Percentiles rank a stretch among this genome's conserved stretches.
These are phyloP conservation scores for Hyalella azteca DNA, from an alignment of 2,888 invertebrate species.

Conservation along the genomic window DNA sequence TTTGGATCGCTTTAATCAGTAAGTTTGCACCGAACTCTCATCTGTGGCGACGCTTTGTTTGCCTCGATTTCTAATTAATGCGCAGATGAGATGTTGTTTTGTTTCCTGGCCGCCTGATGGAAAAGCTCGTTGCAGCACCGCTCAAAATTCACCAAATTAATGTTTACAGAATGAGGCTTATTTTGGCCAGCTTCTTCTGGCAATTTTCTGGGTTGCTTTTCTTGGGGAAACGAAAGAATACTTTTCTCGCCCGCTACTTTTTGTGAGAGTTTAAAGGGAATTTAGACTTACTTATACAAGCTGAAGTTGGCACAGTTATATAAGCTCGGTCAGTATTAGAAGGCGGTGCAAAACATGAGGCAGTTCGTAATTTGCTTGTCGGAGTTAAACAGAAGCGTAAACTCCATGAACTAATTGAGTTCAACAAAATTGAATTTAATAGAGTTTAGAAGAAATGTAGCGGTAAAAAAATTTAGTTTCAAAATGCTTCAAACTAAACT, in stretches of 20 bases:
- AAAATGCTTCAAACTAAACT: no score
- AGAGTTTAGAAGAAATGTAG: no score
- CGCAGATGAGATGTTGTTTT: conserved; percentile 35
- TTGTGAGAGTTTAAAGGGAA: neutral
- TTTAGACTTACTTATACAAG: neutral
- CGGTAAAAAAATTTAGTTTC: no score
- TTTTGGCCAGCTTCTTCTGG: conserved; percentile 24
- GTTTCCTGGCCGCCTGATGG: conserved; percentile 5
- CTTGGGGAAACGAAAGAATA: neutral
- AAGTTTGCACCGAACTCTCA: conserved; percentile 13
- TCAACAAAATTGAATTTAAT: no score
- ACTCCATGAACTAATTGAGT: no score
- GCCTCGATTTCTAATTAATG: conserved; percentile 37
- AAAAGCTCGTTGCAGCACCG: conserved; percentile 35
- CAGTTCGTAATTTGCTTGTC: no score
- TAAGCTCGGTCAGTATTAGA: no score
- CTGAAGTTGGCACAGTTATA: no score
- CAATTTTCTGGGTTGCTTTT: conserved; percentile 26
- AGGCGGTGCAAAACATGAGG: no score
- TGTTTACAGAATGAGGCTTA: conserved; percentile 36
- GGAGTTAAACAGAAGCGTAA: no score
- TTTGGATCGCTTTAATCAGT: conserved; percentile 19
- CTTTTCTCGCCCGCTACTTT: neutral
- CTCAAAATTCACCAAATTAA: conserved; percentile 32
- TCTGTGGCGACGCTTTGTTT: conserved; percentile 9